Percentiles rank a stretch among this genome's conserved stretches.
Conservation (phyloP, 2,113 vertebrate genomes). For the Chunga burmeisteri region DNA sequence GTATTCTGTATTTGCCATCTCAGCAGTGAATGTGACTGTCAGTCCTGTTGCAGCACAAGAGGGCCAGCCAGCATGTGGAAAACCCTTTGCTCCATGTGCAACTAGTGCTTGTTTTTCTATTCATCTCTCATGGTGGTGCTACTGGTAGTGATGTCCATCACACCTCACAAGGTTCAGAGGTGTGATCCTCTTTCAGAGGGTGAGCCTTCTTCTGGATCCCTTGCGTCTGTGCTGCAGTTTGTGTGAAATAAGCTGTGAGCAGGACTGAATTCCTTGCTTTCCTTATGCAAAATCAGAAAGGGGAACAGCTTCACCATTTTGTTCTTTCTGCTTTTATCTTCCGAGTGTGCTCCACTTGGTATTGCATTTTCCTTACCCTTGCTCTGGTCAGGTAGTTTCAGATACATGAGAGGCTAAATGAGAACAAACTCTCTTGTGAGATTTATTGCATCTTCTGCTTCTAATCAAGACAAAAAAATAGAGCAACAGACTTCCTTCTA, state of each 20-base stretch:
- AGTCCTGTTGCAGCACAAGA: background rate
- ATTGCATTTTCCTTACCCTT: background rate
- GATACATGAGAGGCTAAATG: background rate
- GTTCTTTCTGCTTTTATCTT: background rate
- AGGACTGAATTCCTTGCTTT: background rate
- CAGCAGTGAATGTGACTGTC: background rate
- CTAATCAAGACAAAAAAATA: slow-evolving; percentile 45
- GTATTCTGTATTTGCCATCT: background rate
- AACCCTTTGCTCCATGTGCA: background rate
- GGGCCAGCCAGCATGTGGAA: background rate
- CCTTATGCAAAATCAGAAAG: background rate
- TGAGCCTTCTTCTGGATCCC: background rate
- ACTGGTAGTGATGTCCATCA: background rate
- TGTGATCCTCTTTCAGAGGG: background rate
- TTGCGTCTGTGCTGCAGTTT: background rate
- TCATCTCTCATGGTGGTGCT: background rate
- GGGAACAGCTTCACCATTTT: background rate
- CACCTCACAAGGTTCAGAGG: background rate
- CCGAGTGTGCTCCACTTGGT: background rate
- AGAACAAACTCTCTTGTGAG: slow-evolving; percentile 21
- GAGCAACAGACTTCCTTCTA: slow-evolving; percentile 15
- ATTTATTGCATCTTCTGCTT: slow-evolving; percentile 60
- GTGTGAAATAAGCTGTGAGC: slow-evolving; percentile 7
- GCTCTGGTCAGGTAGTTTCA: slow-evolving; percentile 8
- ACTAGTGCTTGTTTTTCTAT: background rate